Conservation (phyloP, 2,113 vertebrate genomes). For the Agelaius phoeniceus region DNA sequence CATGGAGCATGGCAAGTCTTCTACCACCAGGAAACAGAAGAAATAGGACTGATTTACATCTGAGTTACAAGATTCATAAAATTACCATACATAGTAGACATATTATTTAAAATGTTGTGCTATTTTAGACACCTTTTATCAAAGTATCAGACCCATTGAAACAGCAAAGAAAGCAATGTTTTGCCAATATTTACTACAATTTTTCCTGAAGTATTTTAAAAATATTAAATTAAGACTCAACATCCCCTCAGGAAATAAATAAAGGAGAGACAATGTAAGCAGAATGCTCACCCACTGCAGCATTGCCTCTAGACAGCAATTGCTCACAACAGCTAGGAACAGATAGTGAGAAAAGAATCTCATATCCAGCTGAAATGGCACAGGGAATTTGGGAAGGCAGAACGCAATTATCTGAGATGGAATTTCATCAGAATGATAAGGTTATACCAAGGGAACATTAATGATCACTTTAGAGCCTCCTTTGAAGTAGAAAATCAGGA, state of each 20-base stretch:
- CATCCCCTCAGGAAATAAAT: neutral
- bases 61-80: neutral
- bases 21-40: neutral
- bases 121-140: neutral
- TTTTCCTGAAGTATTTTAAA: neutral
- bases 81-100: neutral
- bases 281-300: neutral
- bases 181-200: neutral
- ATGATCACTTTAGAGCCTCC: neutral
- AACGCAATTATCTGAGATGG: neutral
- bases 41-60: neutral
- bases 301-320: neutral
- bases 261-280: neutral
- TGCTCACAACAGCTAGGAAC: neutral
- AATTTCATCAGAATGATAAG: neutral
- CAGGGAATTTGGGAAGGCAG: neutral
- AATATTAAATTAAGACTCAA: neutral
- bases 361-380: constrained; percentile 4
- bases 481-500: neutral
- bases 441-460: neutral
- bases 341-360: neutral
- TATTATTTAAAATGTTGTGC: neutral
- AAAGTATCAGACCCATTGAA: neutral
- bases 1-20: neutral
- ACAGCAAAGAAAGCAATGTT: neutral